These are phyloP conservation scores for Drosophila parvula DNA, from an alignment of 1,140 invertebrate genomes.

Conservation along the genomic window DNA sequence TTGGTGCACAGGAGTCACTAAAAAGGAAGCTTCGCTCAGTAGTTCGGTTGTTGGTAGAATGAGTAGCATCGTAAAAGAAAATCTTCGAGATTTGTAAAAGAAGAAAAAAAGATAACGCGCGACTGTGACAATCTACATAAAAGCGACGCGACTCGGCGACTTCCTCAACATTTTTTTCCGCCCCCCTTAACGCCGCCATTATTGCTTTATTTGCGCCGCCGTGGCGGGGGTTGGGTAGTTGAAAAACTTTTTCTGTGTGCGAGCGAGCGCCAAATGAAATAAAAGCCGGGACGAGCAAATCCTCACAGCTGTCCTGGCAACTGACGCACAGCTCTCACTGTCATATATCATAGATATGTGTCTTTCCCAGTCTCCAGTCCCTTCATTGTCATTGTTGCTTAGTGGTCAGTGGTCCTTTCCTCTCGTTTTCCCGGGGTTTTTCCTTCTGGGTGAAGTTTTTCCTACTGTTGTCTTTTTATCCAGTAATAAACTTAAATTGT, in stretches of 20 bases:
- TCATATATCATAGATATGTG: constrained; percentile 73
- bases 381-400: constrained; percentile 18
- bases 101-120: constrained; percentile 7
- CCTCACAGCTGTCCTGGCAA: constrained; percentile 56
- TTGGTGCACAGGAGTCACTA: background rate
- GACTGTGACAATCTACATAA: constrained; percentile 52
- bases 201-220: constrained; percentile 16
- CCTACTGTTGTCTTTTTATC: constrained; percentile 50
- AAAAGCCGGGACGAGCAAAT: constrained; percentile 32
- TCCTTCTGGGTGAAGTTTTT: constrained; percentile 32
- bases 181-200: background rate
- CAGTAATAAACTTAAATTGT: constrained; percentile 80
- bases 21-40: constrained; percentile 6
- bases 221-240: background rate
- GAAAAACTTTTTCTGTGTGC: constrained; percentile 6
- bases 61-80: constrained; percentile 23
- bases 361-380: background rate
- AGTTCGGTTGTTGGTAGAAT: constrained; percentile 9
- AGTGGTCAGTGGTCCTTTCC: constrained; percentile 28
- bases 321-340: constrained; percentile 53
- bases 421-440: constrained; percentile 6
- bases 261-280: constrained; percentile 12
- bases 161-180: constrained; percentile 22
- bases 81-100: constrained; percentile 26
- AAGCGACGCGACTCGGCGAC: constrained; percentile 12